Base-by-base conservation (phyloP, 2,797 vertebrate species). In the Pogoniulus pusillus region DNA sequence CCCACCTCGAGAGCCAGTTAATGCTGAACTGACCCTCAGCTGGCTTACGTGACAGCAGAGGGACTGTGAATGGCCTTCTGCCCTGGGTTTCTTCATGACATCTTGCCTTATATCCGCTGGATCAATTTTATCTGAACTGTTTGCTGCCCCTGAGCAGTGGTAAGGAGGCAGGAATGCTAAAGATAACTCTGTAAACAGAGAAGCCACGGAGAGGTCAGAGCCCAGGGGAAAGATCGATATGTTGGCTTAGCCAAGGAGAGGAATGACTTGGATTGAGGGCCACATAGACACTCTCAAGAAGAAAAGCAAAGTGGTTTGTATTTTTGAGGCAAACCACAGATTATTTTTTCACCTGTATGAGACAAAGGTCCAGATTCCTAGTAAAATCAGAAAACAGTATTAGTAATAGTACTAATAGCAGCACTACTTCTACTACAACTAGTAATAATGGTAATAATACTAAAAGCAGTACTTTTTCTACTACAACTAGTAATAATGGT, bases 61-160 rank as follows among this genome's bases (percentile, higher is more conserved):
- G 76, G 59, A 14, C 39, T 12, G 4, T 0, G 0, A 63, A 71
- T 27, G 87, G 82, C 87, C 92, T 68, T 2, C 0, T 84, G 80
- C 73, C 85, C 73, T 1, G 0, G 9, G 12, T 78, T 91, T 76
- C 89, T 63, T 82, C 69, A 47, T 91, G 82, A 84, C 5, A 0
- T 84, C 69, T 87, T 93, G 86, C 59, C 86, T 89, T 68, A 55
- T 55, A 81, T 70, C 51, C 60, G 1, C 23, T 1, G 2, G 91
- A 95, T 93, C 97, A 97, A 96, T 98, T 98, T 98, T 97, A 98
- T 95, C 97, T 95, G 98, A 97, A 98, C 97, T 97, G 97, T 97
- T 97, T 97, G 97, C 96, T 97, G 96, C 98, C 96, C 97, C 97
- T 96, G 91, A 97, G 97, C 96, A 97, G 97, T 96, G 97, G 78